Evolutionary conservation across 2,888 invertebrate genomes (phyloP), one percentile per base, ranked within the genome.

Genomic region (Dryocosmus kuriphilus): DNA sequence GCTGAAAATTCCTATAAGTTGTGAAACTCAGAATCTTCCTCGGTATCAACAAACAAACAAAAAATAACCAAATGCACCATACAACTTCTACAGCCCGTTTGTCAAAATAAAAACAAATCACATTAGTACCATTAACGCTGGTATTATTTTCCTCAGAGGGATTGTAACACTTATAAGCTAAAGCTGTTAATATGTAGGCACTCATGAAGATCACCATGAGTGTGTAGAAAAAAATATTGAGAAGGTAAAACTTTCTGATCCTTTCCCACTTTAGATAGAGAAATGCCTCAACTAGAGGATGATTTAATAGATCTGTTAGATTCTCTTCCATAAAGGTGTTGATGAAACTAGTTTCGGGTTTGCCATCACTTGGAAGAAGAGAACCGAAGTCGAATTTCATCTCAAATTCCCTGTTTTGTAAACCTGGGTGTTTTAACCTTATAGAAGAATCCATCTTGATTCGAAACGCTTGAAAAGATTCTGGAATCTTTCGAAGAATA

Each of bases 221-320:
- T 0, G 89, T 87, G 77, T 91, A 92, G 0, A 91, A 82, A 0
- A 91, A 81, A 35, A 92, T 90, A 57, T 89, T 87, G 62, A 88
- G 83, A 0, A 92, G 77, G 81, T 92, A 92, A 80, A 92, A 92
- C 71, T 92, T 92, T 1, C 92, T 85, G 22, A 93, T 92, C 73
- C 92, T 91, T 78, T 91, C 90, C 93, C 93, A 93, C 79, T 93
- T 93, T 1, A 93, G 85, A 73, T 92, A 91, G 1, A 93, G 86
- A 61, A 93, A 93, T 0, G 92, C 92, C 88, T 92, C 92, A 6
- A 92, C 92, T 4, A 93, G 84, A 0, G 93, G 93, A 84, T 93
- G 93, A 2, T 92, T 91, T 11, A 93, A 86, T 3, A 92, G 81
- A 63, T 92, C 91, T 71, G 92, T 92, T 27, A 92, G 91, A 3